These are phyloP conservation scores for Ochropleura leucogaster DNA, from an alignment of 2,888 invertebrate species.

Conservation along the genomic window DNA sequence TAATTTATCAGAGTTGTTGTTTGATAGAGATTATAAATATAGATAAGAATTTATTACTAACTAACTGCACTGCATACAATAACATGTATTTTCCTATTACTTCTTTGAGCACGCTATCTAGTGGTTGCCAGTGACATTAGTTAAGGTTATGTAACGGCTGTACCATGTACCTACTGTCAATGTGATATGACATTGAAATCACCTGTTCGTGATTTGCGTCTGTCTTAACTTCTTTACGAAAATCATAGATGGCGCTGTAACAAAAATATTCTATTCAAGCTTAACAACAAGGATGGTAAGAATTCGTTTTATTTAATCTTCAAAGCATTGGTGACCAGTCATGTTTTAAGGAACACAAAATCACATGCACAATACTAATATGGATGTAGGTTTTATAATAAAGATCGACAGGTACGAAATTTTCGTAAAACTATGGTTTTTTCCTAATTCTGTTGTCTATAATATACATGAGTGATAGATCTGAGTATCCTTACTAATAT, in stretches of 20 bases:
- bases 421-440: neutral
- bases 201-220: no score
- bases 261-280: neutral
- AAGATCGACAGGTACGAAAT: neutral
- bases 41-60: neutral
- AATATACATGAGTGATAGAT: neutral
- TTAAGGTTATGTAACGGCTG: no score
- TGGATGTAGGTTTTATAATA: no score
- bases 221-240: neutral
- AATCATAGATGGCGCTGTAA: slow-evolving; percentile 46
- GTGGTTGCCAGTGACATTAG: neutral
- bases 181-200: neutral
- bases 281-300: no score
- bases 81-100: neutral
- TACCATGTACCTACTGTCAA: no score
- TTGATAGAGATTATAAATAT: neutral
- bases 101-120: slow-evolving; percentile 19
- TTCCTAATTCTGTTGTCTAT: neutral
- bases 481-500: no score
- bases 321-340: neutral
- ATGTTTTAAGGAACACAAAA: neutral
- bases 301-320: neutral
- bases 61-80: rapidly evolving
- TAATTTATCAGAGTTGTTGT: neutral
- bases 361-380: neutral